A percentile compares a stretch with the other conserved stretches of the same genome.
These are phyloP conservation scores for Noturus placidus DNA, from an alignment of 2,113 vertebrate genomes.

Conservation along the genomic window DNA sequence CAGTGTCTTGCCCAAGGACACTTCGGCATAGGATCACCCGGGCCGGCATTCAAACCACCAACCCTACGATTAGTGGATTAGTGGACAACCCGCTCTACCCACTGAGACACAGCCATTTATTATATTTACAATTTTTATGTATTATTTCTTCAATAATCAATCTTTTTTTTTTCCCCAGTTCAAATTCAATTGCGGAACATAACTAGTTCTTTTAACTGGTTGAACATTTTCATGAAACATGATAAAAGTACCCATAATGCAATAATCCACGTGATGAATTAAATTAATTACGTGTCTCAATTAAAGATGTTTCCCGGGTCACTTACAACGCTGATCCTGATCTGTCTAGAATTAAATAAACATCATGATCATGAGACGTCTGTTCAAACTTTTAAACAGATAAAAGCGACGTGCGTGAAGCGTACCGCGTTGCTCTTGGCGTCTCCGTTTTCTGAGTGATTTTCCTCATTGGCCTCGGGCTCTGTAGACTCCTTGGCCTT, in stretches of 20 bases:
- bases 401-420: neutral
- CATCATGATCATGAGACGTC: neutral
- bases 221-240: neutral
- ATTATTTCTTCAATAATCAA: too few species aligned
- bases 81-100: too few species aligned
- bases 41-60: too few species aligned
- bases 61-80: too few species aligned
- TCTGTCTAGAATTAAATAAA: neutral
- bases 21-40: too few species aligned
- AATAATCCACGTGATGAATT: too few species aligned
- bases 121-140: too few species aligned
- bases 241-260: neutral
- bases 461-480: slow-evolving; percentile 86
- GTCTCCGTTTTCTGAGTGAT: slow-evolving; percentile 92
- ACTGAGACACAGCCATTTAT: too few species aligned
- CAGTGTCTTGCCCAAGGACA: too few species aligned
- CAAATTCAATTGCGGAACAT: too few species aligned
- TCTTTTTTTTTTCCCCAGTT: too few species aligned
- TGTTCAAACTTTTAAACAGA: neutral
- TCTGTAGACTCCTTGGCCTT: slow-evolving; percentile 82
- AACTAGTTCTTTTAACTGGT: neutral
- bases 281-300: too few species aligned
- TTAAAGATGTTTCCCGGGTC: neutral
- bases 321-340: neutral
- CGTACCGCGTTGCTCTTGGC: slow-evolving; percentile 87